Conservation (phyloP, 2,888 invertebrate genomes). For the Scaptomyza cyrtandrae region DNA sequence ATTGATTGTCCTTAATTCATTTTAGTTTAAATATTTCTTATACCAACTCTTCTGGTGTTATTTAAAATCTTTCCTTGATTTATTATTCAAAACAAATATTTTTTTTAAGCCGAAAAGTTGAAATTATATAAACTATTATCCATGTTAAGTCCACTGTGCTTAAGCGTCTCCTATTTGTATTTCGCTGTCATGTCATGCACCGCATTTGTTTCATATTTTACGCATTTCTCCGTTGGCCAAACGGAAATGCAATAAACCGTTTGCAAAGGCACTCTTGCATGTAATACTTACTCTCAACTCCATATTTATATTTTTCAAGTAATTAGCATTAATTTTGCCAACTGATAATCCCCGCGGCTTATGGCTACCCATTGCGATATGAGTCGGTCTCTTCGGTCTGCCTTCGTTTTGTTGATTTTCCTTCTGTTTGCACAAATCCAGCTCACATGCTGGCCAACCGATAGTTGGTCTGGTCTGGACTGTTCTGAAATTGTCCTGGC, state of each 20-base stretch:
- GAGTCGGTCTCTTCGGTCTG: conserved; percentile 14
- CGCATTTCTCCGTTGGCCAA: conserved; percentile 45
- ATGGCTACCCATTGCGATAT: conserved; percentile 39
- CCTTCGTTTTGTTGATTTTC: conserved; percentile 5
- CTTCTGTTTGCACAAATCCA: conserved; percentile 5
- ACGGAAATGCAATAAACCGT: conserved; percentile 67
- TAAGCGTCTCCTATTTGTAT: conserved; percentile 3
- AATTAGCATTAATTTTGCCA: conserved; percentile 82
- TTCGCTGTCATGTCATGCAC: conserved; percentile 48
- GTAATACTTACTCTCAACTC: conserved; percentile 8
- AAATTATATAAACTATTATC: neutral
- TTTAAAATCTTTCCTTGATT: no score
- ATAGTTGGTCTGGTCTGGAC: conserved; percentile 1
- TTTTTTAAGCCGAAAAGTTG: no score
- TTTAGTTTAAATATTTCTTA: no score
- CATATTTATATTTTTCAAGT: conserved; percentile 82
- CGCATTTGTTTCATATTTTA: conserved; percentile 70
- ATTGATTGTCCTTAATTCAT: no score
- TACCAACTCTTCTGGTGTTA: no score
- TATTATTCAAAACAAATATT: no score
- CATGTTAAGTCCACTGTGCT: conserved; percentile 46
- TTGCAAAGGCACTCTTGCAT: conserved; percentile 32
- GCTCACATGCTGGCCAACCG: conserved; percentile 19
- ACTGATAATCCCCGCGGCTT: conserved; percentile 73
- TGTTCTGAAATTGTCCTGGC: neutral